Evolutionary conservation across 1,140 invertebrate species (phyloP), one percentile per base, ranked within the genome.

Genomic region (Euwallacea fornicatus): DNA sequence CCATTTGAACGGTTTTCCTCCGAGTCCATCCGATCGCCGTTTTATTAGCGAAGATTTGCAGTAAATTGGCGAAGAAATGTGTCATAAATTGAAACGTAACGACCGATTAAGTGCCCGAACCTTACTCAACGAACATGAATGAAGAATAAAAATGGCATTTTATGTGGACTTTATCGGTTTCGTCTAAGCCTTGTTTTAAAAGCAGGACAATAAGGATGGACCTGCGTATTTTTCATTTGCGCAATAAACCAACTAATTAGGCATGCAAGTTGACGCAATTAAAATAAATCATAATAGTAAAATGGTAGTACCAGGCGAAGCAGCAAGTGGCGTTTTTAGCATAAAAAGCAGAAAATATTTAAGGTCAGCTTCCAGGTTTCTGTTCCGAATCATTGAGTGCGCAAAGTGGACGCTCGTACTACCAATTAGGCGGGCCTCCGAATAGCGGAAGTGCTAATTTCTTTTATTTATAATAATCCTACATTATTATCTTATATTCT

Each of bases 61-160:
- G 69, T 71, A 71, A 71, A 71, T 71, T 71, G 69, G 15, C 55
- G 62, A 71, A 71, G 69, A 71, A 71, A 71, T 71, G 69, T 64
- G 69, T 64, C 69, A 61, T 71, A 71, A 71, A 71, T 71, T 71
- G 56, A 66, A 60, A 55, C 62, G 42, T n/a, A 63, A 71, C 62
- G 54, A 56, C 54, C 69, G 69, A 71, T 71, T 71, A 71, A 50
- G 55, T 41, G 58, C 46, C 69, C 33, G 60, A 70, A 64, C 68
- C 59, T 70, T 70, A 71, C 69, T 71, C 62, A 66, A 71, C 66
- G 69, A 71, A 71, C 62, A 60, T 64, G 63, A 66, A 64, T 60
- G 62, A 60, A 53, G 63, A 66, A 71, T 71, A 71, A 71, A 71
- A 64, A 71, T 65, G 65, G 42, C 46, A 69, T 69, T 74, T 72